Base-by-base conservation (phyloP, 2,113 vertebrate genomes). In the Xiphias gladius region DNA sequence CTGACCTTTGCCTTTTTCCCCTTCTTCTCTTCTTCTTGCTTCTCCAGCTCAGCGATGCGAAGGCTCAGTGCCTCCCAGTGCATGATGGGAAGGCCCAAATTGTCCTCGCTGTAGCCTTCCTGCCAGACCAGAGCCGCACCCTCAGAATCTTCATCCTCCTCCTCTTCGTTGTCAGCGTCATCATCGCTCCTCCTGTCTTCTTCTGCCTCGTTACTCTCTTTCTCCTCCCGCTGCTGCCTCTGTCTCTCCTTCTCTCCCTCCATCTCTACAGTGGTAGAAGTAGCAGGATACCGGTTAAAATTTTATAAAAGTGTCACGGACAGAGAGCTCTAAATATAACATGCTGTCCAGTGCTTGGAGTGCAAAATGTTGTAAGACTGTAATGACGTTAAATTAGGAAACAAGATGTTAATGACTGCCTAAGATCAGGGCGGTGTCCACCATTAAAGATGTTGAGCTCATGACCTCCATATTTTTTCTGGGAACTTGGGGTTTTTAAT, bases 51-150 rank as follows among this genome's bases (percentile, higher is more conserved):
- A 3, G 95, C 95, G 0, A 96, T 96, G 35, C 94, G 94, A 61
- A 94, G 83, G 64, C 92, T 95, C 39, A 96, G 91, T 0, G 94
- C 95, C 79, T 96, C 95, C 96, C 96, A 96, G 86, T 96, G 94
- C 95, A 96, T 96, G 86, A 96, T 96, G 86, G 96, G 96, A 78
- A 95, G 85, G 48, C 94, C 95, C 10, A 95, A 77, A 24, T 93
- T 93, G 84, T 96, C 94, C 22, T 94, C 90, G 0, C 78, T 20
- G 0, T 80, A 84, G 64, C 87, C 80, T 59, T 94, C 91, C 74
- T 94, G 92, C 94, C 94, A 94, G 24, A 83, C 61, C 65, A 91
- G 54, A 4, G 90, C 90, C 0, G 93, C 89, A 0, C 88, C 84
- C 62, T 94, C 94, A 0, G 90, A 81, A n/a, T 88, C 78, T 17